Evolutionary conservation across 2,113 vertebrate species (phyloP).

Genomic region (Thamnophis sirtalis): DNA sequence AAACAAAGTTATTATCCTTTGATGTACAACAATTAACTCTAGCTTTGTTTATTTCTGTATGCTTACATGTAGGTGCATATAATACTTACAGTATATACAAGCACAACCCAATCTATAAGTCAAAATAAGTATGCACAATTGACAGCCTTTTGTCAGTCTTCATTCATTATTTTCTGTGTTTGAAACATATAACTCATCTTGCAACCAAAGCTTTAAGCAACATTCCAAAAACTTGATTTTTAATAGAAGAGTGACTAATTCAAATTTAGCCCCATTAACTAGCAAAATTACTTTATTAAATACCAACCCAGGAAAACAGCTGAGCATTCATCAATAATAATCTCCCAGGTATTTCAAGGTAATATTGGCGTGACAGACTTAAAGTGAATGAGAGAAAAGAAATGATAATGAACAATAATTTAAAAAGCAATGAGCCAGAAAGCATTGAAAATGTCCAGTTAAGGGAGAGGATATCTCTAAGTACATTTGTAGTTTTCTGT

Average conservation of each 20-base stretch:
- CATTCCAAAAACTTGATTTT: slow-evolving; percentile 1
- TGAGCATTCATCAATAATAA: not conserved
- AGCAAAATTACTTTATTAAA: not conserved
- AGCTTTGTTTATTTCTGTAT: not conserved
- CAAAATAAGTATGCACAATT: not conserved
- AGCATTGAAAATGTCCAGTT: not conserved
- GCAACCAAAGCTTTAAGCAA: not conserved
- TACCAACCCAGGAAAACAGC: not conserved
- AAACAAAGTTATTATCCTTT: not conserved
- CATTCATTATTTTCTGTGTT: not conserved
- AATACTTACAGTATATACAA: not conserved
- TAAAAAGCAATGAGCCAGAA: slow-evolving; percentile 27
- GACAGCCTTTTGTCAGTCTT: not conserved
- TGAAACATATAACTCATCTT: not conserved
- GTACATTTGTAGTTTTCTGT: not conserved
- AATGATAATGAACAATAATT: slow-evolving; percentile 20
- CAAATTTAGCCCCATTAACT: not conserved
- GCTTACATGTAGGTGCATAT: not conserved
- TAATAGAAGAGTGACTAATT: not conserved
- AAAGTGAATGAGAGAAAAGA: slow-evolving; percentile 9
- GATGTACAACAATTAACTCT: not conserved
- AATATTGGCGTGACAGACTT: not conserved
- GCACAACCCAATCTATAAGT: not conserved
- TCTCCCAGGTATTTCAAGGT: not conserved
- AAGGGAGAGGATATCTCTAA: not conserved